Evolutionary conservation across 2,797 vertebrate genomes (phyloP).

Genomic region (Sebastes matsubarae): DNA sequence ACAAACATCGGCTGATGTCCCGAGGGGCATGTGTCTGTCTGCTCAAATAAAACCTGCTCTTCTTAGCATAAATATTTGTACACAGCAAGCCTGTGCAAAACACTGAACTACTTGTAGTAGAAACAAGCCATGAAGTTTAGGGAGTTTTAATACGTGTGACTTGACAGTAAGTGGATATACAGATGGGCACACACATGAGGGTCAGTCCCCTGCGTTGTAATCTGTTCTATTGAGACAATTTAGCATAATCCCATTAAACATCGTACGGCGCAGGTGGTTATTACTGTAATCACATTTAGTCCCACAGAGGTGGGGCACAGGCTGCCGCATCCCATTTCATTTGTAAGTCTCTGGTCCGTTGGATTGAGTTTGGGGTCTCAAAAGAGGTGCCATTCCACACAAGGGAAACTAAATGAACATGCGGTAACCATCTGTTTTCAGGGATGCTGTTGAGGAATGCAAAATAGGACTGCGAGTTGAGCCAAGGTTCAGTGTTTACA

Average conservation of each 20-base stretch:
- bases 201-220: slow-evolving; percentile 35
- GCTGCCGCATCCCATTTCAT: slow-evolving; percentile 24
- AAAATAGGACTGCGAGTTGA: background rate
- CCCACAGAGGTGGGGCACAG: slow-evolving; percentile 8
- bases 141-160: background rate
- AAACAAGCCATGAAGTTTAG: background rate
- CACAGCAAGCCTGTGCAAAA: background rate
- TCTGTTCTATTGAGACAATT: slow-evolving; percentile 52
- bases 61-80: background rate
- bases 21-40: background rate
- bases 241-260: slow-evolving; percentile 64
- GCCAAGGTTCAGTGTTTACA: background rate
- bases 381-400: slow-evolving; percentile 18
- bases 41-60: slow-evolving; percentile 4
- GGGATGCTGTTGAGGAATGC: slow-evolving; percentile 28
- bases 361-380: slow-evolving; percentile 12
- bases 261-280: slow-evolving; percentile 38
- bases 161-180: slow-evolving; percentile 21
- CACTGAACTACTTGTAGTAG: background rate
- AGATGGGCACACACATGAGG: background rate
- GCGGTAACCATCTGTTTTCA: slow-evolving; percentile 33
- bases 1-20: background rate
- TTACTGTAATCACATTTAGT: slow-evolving; percentile 68
- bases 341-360: slow-evolving; percentile 8
- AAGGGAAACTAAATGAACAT: slow-evolving; percentile 21